phyloP scores from a whole-genome alignment of 2,797 vertebrate species.

The Chrysocyon brachyurus region DNA sequence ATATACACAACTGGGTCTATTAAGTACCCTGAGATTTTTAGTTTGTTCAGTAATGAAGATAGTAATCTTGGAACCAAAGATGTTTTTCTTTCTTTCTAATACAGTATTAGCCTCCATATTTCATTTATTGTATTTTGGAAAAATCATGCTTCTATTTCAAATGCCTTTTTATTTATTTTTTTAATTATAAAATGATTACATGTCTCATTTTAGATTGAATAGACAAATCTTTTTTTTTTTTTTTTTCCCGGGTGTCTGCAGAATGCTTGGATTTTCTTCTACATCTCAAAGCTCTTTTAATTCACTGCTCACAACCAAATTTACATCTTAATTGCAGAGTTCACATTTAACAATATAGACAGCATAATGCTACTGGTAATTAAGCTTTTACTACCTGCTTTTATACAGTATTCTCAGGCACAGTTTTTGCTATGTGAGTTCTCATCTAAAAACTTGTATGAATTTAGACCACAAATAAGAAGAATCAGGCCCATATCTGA shows the following conservation, averaged over 20 bases:
- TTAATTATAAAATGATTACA: slow-evolving; percentile 83
- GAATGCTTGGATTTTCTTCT: slow-evolving; percentile 84
- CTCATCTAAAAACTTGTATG: slow-evolving; percentile 75
- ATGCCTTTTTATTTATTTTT: slow-evolving; percentile 80
- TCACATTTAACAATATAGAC: slow-evolving; percentile 91
- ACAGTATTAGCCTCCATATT: slow-evolving; percentile 58
- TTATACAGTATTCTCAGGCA: slow-evolving; percentile 84
- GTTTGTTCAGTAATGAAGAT: slow-evolving; percentile 75
- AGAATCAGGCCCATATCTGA: slow-evolving; percentile 73
- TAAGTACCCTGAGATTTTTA: slow-evolving; percentile 65
- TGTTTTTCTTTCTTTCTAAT: slow-evolving; percentile 70
- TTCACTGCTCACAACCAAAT: slow-evolving; percentile 89
- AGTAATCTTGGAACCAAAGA: slow-evolving; percentile 50
- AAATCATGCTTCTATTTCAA: slow-evolving; percentile 79
- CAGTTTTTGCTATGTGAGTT: slow-evolving; percentile 81
- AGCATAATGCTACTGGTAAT: slow-evolving; percentile 90
- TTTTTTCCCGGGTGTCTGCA: slow-evolving; percentile 66
- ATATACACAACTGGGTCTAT: slow-evolving; percentile 51
- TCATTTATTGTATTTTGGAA: slow-evolving; percentile 72
- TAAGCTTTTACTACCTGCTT: slow-evolving; percentile 90
- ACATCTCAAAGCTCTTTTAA: slow-evolving; percentile 88
- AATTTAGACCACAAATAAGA: slow-evolving; percentile 75
- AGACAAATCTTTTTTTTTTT: slow-evolving; percentile 66
- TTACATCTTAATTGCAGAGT: slow-evolving; percentile 92
- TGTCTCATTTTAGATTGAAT: slow-evolving; percentile 80